Evolutionary conservation across 64 coral and sea anemone species (phyloP).

Genomic region (Montipora capricornis): DNA sequence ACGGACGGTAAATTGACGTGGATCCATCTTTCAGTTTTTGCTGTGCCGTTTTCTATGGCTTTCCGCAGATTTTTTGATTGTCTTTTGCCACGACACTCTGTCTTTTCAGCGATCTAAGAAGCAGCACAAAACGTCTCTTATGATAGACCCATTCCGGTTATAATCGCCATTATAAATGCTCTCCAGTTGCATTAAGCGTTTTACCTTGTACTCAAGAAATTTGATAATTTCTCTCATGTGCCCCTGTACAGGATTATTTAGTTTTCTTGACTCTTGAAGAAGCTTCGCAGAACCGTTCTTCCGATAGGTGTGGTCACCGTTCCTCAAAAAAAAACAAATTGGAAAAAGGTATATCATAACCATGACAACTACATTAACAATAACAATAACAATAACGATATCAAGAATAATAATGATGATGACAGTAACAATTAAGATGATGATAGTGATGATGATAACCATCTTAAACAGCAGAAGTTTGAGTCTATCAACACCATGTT

Average conservation of each 20-base stretch:
- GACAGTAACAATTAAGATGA: neutral
- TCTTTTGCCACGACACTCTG: conserved; percentile 30
- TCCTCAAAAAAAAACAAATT: neutral
- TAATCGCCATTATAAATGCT: too few species aligned
- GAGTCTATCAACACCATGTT: too few species aligned
- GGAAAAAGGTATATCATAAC: neutral
- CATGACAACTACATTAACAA: neutral
- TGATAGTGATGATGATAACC: too few species aligned
- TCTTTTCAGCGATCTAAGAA: conserved; percentile 46
- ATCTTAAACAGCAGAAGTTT: too few species aligned
- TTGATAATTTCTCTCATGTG: conserved; percentile 58
- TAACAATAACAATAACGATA: neutral
- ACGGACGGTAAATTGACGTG: conserved; percentile 1
- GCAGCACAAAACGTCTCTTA: neutral
- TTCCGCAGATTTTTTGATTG: conserved; percentile 35
- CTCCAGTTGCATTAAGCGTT: neutral
- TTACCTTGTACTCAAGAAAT: conserved; percentile 36
- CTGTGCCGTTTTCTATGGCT: neutral
- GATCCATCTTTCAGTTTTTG: conserved; percentile 36
- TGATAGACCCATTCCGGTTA: too few species aligned
- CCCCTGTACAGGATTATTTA: conserved; percentile 30
- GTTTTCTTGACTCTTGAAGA: conserved; percentile 48
- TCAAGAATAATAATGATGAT: too few species aligned
- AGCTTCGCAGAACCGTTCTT: conserved; percentile 44
- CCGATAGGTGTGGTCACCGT: conserved; percentile 45